phyloP scores from a whole-genome alignment of 2,113 vertebrate genomes.

The Calonectris borealis region DNA sequence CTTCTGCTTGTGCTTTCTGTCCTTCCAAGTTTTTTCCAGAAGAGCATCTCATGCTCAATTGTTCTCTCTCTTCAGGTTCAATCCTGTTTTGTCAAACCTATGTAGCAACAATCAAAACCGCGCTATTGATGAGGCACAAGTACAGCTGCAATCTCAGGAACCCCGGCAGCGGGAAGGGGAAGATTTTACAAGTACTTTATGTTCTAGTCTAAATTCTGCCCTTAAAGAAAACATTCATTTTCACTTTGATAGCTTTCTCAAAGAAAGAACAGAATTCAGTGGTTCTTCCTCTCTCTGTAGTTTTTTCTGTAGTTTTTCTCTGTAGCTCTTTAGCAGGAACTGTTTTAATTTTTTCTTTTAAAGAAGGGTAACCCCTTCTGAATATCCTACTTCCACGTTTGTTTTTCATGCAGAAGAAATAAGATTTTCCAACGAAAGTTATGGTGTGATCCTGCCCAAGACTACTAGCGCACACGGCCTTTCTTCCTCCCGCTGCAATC shows the following conservation, averaged over 20 bases:
- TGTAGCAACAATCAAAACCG: background rate
- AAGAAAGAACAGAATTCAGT: background rate
- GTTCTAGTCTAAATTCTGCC: background rate
- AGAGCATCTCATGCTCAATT: background rate
- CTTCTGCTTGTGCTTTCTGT: background rate
- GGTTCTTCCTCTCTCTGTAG: background rate
- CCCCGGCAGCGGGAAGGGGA: background rate
- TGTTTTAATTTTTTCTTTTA: background rate
- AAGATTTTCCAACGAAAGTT: background rate
- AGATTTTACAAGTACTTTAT: background rate
- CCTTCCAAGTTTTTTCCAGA: background rate
- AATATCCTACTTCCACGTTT: background rate
- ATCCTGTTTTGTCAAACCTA: background rate
- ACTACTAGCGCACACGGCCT: too few relatives aligned
- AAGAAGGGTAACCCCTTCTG: background rate
- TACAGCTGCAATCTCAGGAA: background rate
- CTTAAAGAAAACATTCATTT: background rate
- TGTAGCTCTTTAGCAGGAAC: background rate
- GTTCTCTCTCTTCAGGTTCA: background rate
- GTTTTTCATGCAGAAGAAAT: background rate
- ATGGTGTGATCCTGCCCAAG: background rate
- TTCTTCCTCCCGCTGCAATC: background rate
- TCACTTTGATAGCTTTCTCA: background rate
- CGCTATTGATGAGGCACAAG: background rate
- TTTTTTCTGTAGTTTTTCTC: too few relatives aligned